Evolutionary conservation across 2,888 invertebrate species (phyloP).

Genomic region (Caenorhabditis wallacei): DNA sequence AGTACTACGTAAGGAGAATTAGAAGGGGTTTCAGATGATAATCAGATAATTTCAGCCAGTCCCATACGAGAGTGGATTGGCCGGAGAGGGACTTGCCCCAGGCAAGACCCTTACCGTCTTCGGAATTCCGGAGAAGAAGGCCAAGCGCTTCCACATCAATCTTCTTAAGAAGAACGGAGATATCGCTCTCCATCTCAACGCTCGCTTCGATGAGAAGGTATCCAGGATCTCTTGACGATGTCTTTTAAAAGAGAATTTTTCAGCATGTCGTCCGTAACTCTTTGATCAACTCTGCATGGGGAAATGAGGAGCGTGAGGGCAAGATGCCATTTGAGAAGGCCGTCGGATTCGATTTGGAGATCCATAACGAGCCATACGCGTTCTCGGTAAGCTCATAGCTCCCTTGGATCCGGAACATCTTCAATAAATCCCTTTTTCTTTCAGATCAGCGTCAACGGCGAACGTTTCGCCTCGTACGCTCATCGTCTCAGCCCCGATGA

Average conservation of each 20-base stretch:
- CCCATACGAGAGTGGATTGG: slow-evolving; percentile 81
- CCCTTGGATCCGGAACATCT: neutral
- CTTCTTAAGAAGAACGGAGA: slow-evolving; percentile 78
- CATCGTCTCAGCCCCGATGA: slow-evolving; percentile 83
- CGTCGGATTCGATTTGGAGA: slow-evolving; percentile 73
- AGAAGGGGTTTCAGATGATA: neutral
- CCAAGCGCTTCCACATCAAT: slow-evolving; percentile 77
- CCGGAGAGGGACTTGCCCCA: slow-evolving; percentile 79
- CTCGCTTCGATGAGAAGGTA: slow-evolving; percentile 78
- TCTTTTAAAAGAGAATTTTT: neutral
- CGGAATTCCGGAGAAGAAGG: slow-evolving; percentile 82
- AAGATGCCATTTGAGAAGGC: slow-evolving; percentile 78
- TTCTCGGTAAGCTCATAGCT: slow-evolving; percentile 74
- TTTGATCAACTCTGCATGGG: slow-evolving; percentile 75
- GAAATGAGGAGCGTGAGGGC: slow-evolving; percentile 78
- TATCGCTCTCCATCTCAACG: slow-evolving; percentile 76
- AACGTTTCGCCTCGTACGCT: slow-evolving; percentile 83
- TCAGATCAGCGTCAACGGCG: slow-evolving; percentile 83
- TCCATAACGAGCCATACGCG: slow-evolving; percentile 76
- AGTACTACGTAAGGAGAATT: slow-evolving; percentile 83
- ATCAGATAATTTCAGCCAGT: slow-evolving; percentile 76
- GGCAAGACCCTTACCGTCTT: slow-evolving; percentile 80
- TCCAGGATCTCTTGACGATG: neutral
- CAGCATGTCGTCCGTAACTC: slow-evolving; percentile 76
- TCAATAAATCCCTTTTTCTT: slow-evolving; percentile 26